Percentiles rank a stretch among this genome's conserved stretches.
Conservation (phyloP, 2,113 vertebrate genomes). For the Larimichthys polyactis region DNA sequence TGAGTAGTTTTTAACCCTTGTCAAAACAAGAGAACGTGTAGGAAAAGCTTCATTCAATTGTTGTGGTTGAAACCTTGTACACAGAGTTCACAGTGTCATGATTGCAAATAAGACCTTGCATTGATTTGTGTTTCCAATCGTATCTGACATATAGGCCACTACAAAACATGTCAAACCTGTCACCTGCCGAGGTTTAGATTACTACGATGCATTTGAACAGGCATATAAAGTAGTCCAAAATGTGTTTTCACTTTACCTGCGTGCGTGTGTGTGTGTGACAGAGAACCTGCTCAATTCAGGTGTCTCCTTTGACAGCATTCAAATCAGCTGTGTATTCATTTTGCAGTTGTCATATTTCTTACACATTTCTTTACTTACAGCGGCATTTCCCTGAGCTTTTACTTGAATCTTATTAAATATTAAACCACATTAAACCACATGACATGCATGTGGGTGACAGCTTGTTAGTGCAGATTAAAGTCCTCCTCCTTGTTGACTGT, state of each 20-base stretch:
- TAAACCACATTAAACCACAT: not conserved
- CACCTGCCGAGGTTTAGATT: conserved; percentile 14
- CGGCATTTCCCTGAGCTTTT: not conserved
- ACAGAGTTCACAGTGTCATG: conserved; percentile 67
- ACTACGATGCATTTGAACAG: not conserved
- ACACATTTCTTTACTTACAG: not conserved
- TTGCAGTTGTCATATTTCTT: not conserved
- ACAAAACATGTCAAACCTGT: not conserved
- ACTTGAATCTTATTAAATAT: not conserved
- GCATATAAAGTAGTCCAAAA: not conserved
- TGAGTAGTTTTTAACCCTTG: conserved; percentile 52
- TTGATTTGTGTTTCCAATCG: conserved; percentile 71
- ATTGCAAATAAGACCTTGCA: conserved; percentile 48
- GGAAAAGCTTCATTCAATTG: conserved; percentile 55
- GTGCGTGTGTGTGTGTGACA: not conserved
- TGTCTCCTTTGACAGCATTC: not conserved
- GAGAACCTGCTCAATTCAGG: not conserved
- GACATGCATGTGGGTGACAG: conserved; percentile 23
- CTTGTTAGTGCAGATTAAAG: conserved; percentile 41
- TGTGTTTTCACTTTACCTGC: not conserved
- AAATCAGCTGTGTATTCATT: conserved; percentile 27
- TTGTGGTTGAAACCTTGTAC: conserved; percentile 72
- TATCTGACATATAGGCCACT: not conserved
- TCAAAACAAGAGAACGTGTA: conserved; percentile 67
- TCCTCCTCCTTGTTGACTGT: not conserved